Base-by-base conservation (phyloP, 2,888 invertebrate genomes). In the Conchocele bisecta region DNA sequence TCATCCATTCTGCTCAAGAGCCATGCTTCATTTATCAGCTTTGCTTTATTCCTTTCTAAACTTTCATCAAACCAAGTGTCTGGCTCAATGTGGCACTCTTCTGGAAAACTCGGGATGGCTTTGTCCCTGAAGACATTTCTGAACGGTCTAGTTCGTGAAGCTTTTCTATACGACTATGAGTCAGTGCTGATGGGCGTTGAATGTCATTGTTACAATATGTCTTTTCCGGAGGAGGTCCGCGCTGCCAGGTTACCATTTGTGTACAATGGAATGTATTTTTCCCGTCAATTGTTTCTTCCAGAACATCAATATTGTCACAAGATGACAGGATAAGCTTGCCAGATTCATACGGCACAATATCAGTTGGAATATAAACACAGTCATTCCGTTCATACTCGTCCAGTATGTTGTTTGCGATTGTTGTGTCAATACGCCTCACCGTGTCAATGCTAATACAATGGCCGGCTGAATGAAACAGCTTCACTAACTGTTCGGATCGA, bases 231-330 rank as follows among this genome's bases (percentile, higher is more conserved):
- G 15, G 3, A 17, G 54, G n/a, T 24, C 37, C 15, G 22, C 66
- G 26, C 35, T 61, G 68, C 42, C 59, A 59, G 17, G 41, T 50
- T 17, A 61, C 54, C 68, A 68, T 68, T 31, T 69, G 69, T 6
- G 69, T 69, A 41, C 48, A 29, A 35, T 69, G 69, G 24, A 61
- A 68, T 15, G 60, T 68, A 17, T 60, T 60, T 42, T 37, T 20
- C 13, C 67, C 68, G 61, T 61, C 61, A 15, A 68, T 28, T 9
- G 61, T 68, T 9, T 42, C 17, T 24, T 68, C 60, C 3, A 68
- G 15, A 11, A 68, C 54, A 39, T 68, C 60, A 31, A 61, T 68
- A 24, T 67, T 67, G 26, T 67, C 59, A 35, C 58, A 58, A 7
- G 67, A 68, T 24, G n/a, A 68, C 20, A 61, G 60, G 6, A 48